Conservation (phyloP, 2,888 invertebrate genomes). For the Polymixis lichenea region DNA sequence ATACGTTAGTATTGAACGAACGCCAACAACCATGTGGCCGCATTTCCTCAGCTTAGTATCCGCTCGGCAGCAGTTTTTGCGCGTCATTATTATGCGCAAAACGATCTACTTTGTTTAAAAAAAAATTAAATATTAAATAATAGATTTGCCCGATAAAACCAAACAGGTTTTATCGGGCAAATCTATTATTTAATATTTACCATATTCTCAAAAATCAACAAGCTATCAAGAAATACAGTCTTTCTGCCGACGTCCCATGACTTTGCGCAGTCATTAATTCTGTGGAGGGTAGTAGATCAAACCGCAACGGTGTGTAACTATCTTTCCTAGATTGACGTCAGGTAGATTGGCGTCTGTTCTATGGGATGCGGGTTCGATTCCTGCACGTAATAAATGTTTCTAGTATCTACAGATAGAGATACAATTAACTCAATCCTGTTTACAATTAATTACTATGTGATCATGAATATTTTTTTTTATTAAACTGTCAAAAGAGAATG, state of each 20-base stretch:
- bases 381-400: neutral
- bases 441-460: neutral
- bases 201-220: neutral
- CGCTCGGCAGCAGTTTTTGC: neutral
- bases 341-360: neutral
- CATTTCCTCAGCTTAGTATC: neutral
- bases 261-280: neutral
- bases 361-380: neutral
- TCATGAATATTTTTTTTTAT: neutral
- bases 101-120: neutral
- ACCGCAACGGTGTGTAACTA: neutral
- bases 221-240: neutral
- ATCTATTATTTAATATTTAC: neutral
- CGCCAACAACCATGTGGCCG: no score
- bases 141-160: no score
- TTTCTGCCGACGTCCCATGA: neutral
- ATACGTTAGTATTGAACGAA: no score
- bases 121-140: no score
- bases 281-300: neutral
- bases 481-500: neutral
- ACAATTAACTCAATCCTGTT: no score
- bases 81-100: neutral
- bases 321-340: neutral
- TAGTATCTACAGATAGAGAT: neutral
- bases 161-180: constrained; percentile 8